Evolutionary conservation across 2,113 vertebrate genomes (phyloP).

Genomic region (Isurus oxyrinchus): DNA sequence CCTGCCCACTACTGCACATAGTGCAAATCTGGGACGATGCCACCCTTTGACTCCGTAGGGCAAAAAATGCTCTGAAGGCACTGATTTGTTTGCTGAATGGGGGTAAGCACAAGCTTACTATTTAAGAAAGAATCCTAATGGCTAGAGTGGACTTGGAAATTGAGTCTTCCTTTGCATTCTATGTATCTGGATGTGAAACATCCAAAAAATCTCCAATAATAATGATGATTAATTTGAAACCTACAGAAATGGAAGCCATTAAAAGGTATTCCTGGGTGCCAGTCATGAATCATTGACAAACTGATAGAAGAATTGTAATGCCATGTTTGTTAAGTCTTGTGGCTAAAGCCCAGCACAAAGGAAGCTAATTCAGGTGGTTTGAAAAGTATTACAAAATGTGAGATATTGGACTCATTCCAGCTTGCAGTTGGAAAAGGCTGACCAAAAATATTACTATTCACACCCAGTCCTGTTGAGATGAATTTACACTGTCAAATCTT

Average conservation of each 20-base stretch:
- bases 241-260: not conserved
- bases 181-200: not conserved
- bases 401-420: not conserved
- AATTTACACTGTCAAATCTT: slow-evolving; percentile 26
- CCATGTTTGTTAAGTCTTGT: not conserved
- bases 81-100: not conserved
- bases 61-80: not conserved
- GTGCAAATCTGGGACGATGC: too few relatives aligned
- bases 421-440: not conserved
- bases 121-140: too few relatives aligned
- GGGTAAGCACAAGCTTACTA: not conserved
- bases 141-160: not conserved
- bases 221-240: not conserved
- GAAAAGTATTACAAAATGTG: slow-evolving; percentile 1
- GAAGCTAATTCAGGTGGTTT: not conserved
- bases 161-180: not conserved
- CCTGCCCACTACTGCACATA: too few relatives aligned
- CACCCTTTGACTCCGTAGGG: not conserved
- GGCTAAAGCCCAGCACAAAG: not conserved
- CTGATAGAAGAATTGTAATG: not conserved
- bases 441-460: not conserved
- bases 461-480: not conserved
- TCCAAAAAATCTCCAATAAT: not conserved
- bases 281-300: not conserved
- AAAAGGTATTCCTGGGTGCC: not conserved